phyloP scores from a whole-genome alignment of 2,888 invertebrate genomes.

The Drosophila mimetica region DNA sequence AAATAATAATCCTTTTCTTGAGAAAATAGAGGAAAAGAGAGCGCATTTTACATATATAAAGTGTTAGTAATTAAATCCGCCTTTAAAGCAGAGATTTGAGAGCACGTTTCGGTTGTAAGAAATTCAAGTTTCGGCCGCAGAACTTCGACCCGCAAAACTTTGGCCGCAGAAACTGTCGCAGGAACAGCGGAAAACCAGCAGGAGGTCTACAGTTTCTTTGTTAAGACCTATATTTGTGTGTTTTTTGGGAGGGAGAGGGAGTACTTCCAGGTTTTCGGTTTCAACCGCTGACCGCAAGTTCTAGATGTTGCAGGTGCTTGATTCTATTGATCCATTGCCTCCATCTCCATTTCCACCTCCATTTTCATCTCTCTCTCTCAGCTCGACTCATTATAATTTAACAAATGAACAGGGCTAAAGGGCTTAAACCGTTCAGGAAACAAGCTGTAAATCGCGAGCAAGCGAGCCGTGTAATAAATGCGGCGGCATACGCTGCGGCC shows the following conservation, averaged over 20 bases:
- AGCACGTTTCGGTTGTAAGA: neutral
- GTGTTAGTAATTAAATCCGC: slow-evolving; percentile 25
- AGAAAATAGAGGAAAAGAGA: slow-evolving; percentile 7
- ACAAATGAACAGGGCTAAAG: slow-evolving; percentile 57
- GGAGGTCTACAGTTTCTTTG: slow-evolving; percentile 17
- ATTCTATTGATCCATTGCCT: slow-evolving; percentile 22
- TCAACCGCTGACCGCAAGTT: slow-evolving; percentile 18
- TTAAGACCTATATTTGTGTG: slow-evolving; percentile 11
- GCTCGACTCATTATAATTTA: slow-evolving; percentile 33
- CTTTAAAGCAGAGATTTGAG: slow-evolving; percentile 18
- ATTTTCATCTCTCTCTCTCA: too few relatives aligned
- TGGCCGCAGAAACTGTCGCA: slow-evolving; percentile 36
- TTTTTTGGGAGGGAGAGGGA: slow-evolving; percentile 2
- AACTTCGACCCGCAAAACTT: slow-evolving; percentile 29
- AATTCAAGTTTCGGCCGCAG: slow-evolving; percentile 28
- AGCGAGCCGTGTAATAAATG: slow-evolving; percentile 58
- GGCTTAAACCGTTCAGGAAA: slow-evolving; percentile 66
- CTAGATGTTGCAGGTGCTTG: slow-evolving; percentile 20
- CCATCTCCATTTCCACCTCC: too few relatives aligned
- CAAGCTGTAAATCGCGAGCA: slow-evolving; percentile 58
- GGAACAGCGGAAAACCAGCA: slow-evolving; percentile 8
- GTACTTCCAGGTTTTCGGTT: slow-evolving; percentile 2
- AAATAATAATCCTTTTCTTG: slow-evolving; percentile 33
- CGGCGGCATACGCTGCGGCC: slow-evolving; percentile 55
- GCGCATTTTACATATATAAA: slow-evolving; percentile 1